Evolutionary conservation across 2,888 invertebrate species (phyloP).

Genomic region (Didymodactylos carnosus): DNA sequence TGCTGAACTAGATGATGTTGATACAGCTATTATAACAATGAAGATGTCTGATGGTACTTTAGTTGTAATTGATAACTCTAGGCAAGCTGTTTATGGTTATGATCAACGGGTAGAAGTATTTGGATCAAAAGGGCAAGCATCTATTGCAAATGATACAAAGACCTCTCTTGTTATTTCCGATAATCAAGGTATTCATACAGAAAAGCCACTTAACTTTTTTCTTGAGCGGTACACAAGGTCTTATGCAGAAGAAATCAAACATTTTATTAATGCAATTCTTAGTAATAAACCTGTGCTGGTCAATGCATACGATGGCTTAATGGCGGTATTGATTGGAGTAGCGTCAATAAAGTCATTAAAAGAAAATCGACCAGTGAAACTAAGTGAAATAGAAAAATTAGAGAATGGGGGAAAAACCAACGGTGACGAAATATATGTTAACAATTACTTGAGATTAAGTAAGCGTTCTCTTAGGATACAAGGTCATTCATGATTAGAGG

Average conservation of each 20-base stretch:
- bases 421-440: too few relatives aligned
- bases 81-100: constrained; percentile 46
- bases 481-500: too few relatives aligned
- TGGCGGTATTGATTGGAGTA: neutral
- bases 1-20: constrained; percentile 44
- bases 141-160: neutral
- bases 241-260: neutral
- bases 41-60: constrained; percentile 46
- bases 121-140: neutral
- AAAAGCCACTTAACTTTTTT: neutral
- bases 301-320: neutral
- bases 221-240: neutral
- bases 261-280: neutral
- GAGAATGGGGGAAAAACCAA: too few relatives aligned
- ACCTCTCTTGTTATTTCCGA: neutral
- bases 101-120: constrained; percentile 47
- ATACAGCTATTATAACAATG: constrained; percentile 44
- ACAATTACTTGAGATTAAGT: too few relatives aligned
- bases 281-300: neutral
- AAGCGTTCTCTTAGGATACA: too few relatives aligned
- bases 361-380: neutral
- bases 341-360: neutral
- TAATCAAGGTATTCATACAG: neutral
- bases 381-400: neutral
- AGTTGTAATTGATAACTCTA: constrained; percentile 45